Evolutionary conservation across 2,888 invertebrate genomes (phyloP), one percentile per base, ranked within the genome.

Genomic region (Leptopilina drosophilae): DNA sequence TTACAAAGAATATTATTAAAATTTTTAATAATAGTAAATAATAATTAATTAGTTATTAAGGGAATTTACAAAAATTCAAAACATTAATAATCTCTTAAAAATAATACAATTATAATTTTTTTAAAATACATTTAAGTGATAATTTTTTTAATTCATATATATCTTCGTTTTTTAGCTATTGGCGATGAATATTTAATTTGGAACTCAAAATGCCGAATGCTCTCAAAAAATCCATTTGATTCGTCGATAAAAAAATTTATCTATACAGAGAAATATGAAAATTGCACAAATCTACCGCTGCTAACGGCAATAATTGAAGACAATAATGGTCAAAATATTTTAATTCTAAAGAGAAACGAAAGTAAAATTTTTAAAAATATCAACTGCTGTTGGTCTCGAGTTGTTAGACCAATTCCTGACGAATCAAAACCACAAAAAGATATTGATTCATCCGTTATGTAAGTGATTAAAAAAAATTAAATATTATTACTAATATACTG

Each of bases 131-230:
- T 4, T 33, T 4, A 33, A 26, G 1, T 26, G 3, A 33, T 33
- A 33, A 33, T 33, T 33, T 33, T 1, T 33, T 33, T 2, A 33
- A 26, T 4, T 42, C 8, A 5, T 42, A 8, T 42, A 49, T 11
- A 3, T 49, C 12, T 49, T 49, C 12, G 0, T 49, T 64, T 76
- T 80, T 9, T 83, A 90, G 90, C 85, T 73, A 62, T 82, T 14
- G 85, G 88, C 56, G 88, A 91, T 64, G 92, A 92, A 6, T 94
- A 93, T 85, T 87, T 94, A 78, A 93, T 94, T 4, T 93, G 93
- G 92, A 95, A 93, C 87, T 92, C 94, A 59, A 93, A 93, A 87
- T 95, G 95, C 86, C 93, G 93, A 87, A 95, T 95, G 88, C 93
- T 94, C 5, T 87, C 89, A 49, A 88, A 88, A 80, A 83, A 90